Conservation (phyloP, 92 coral and sea anemone species). For the Zoanthus gigantus region DNA sequence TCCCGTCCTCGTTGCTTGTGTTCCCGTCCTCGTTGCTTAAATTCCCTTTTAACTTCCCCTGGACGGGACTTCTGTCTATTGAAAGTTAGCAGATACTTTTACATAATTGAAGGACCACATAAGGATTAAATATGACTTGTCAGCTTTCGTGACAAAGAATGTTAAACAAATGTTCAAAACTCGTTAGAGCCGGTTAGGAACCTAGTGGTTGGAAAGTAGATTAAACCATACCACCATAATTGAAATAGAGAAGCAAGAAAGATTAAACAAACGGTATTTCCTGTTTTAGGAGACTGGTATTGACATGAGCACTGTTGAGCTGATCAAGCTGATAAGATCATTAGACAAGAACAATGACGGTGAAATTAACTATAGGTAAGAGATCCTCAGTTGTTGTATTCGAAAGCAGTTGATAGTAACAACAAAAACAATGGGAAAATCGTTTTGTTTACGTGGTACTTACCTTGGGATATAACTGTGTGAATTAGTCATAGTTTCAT, state of each 20-base stretch:
- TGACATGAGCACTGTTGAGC: constrained; percentile 83
- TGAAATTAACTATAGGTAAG: constrained; percentile 93
- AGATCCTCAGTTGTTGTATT: neutral
- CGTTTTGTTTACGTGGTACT: too few species aligned
- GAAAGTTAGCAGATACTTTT: neutral
- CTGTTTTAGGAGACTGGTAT: constrained; percentile 93
- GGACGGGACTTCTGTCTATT: neutral
- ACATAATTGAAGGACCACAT: too few species aligned
- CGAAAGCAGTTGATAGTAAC: neutral
- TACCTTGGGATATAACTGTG: neutral
- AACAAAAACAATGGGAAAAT: neutral
- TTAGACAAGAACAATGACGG: constrained; percentile 95
- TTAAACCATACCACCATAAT: too few species aligned
- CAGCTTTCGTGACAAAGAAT: too few species aligned
- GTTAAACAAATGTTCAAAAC: too few species aligned
- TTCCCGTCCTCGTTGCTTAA: too few species aligned
- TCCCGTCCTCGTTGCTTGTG: too few species aligned
- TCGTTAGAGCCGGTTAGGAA: too few species aligned
- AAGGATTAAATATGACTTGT: too few species aligned
- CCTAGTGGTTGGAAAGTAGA: too few species aligned
- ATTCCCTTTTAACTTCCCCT: neutral
- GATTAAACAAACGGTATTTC: neutral
- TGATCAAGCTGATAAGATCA: constrained; percentile 81
- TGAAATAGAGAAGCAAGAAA: too few species aligned
- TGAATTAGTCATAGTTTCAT: too few species aligned